Base-by-base conservation (phyloP, 2,113 vertebrate genomes). In the Pycnonotus jocosus region DNA sequence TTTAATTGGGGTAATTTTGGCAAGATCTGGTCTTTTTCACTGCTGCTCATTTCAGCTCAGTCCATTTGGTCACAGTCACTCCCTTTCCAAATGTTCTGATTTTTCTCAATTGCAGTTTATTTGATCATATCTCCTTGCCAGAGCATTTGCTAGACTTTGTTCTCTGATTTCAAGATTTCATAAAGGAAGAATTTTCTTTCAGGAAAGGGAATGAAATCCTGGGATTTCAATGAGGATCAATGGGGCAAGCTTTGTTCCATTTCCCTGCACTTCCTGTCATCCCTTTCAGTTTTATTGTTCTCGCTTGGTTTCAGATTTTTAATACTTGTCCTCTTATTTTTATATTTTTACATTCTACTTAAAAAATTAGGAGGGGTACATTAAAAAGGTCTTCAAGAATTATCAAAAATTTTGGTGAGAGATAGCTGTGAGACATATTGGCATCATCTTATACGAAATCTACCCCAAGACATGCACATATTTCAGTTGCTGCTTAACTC, bases 391-490 rank as follows among this genome's bases (percentile, higher is more conserved):
- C 58, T 60, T 76, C 23, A 48, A 88, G 47, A 70, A 10, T 30
- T 61, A 48, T 30, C 1, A 61, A 69, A 76, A 86, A 30, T 42
- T 53, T 66, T 66, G 35, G 11, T 37, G 24, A 65, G 48, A 72
- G 11, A 45, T 27, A 58, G 24, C 40, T 8, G 7, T 50, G 47
- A 73, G 38, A 70, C 7, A 48, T 6, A 7, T 22, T 80, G 54
- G 21, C 42, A 90, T 18, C 21, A 66, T 57, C 22, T 80, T 38
- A n/a, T 6, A 20, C 8, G 24, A 92, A 64, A 83, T 28, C 37
- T 65, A 27, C 15, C 50, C 38, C 28, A 73, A 53, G 30, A 35
- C 19, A 15, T 3, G 9, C 28, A 12, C 0, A 0, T 28, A 5
- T 83, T 83, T 70, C 19, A n/a, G 18, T 47, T 56, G 12, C 38